A percentile compares a stretch with the other conserved stretches of the same genome.
phyloP scores from a whole-genome alignment of 2,113 vertebrate species.

The Cynopterus brachyotis region DNA sequence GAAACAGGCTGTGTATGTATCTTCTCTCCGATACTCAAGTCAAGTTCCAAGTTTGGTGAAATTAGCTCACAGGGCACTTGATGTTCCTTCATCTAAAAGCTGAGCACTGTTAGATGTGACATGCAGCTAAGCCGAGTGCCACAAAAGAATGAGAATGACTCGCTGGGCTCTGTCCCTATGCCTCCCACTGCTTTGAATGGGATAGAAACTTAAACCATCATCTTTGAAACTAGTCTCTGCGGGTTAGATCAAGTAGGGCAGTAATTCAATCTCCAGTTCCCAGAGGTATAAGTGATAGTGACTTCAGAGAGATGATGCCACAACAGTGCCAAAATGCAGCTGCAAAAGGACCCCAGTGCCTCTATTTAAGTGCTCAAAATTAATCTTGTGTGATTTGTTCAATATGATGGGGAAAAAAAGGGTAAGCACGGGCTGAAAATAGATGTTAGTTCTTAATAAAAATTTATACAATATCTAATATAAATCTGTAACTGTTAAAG shows the following conservation, averaged over 20 bases:
- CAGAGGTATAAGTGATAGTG: conserved; percentile 24
- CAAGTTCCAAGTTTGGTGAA: not conserved
- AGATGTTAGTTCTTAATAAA: not conserved
- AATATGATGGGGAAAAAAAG: not conserved
- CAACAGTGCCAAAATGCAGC: not conserved
- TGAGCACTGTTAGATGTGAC: not conserved
- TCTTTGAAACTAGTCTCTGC: conserved; percentile 56
- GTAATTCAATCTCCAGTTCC: conserved; percentile 55
- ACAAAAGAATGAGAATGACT: conserved; percentile 8
- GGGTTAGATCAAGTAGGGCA: not conserved
- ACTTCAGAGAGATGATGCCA: conserved; percentile 22
- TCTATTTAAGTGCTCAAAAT: not conserved
- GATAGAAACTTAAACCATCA: conserved; percentile 42
- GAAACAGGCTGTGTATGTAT: not conserved
- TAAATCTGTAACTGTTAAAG: not conserved
- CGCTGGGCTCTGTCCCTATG: not conserved
- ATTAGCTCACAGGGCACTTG: not conserved
- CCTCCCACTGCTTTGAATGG: conserved; percentile 35
- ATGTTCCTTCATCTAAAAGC: not conserved
- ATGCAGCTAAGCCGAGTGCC: not conserved
- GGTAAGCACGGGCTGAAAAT: not conserved
- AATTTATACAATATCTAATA: not conserved
- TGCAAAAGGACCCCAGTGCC: not conserved
- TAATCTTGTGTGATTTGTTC: conserved; percentile 7
- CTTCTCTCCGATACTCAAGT: not conserved